These are phyloP conservation scores for Hylomyscus alleni DNA, from an alignment of 2,797 vertebrate genomes.

Conservation along the genomic window DNA sequence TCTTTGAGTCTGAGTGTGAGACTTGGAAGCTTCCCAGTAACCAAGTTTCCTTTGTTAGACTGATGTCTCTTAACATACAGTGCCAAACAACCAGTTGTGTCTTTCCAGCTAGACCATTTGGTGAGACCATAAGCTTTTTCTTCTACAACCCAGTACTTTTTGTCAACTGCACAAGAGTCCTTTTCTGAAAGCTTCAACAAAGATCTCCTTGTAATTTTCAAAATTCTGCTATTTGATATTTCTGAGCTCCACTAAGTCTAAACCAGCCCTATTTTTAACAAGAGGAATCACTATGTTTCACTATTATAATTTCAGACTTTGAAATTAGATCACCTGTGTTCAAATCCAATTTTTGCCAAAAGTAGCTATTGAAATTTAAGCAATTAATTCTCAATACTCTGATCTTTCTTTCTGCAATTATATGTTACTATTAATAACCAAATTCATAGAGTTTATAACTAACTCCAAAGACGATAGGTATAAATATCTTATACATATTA, in stretches of 20 bases:
- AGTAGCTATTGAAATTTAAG: not conserved
- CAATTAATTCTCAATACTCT: not conserved
- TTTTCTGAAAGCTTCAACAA: not conserved
- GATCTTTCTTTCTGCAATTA: not conserved
- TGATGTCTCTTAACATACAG: constrained; percentile 12
- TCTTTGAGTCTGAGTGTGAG: not conserved
- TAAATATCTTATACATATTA: not conserved
- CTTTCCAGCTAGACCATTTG: not conserved
- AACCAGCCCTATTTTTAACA: not conserved
- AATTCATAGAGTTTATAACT: not conserved
- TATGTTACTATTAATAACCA: not conserved
- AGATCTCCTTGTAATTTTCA: not conserved
- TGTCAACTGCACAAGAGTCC: not conserved
- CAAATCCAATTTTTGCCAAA: not conserved
- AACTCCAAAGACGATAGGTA: not conserved
- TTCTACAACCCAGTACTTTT: not conserved
- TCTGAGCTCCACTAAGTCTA: not conserved
- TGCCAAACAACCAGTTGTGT: not conserved
- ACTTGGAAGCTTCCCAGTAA: not conserved
- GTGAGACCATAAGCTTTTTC: not conserved
- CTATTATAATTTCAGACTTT: constrained; percentile 8
- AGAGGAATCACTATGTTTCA: not conserved
- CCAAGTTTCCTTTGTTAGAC: not conserved
- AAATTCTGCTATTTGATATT: not conserved
- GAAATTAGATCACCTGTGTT: not conserved